These are phyloP conservation scores for Podotricha telesiphe DNA, from an alignment of 2,888 invertebrate species.

Conservation along the genomic window DNA sequence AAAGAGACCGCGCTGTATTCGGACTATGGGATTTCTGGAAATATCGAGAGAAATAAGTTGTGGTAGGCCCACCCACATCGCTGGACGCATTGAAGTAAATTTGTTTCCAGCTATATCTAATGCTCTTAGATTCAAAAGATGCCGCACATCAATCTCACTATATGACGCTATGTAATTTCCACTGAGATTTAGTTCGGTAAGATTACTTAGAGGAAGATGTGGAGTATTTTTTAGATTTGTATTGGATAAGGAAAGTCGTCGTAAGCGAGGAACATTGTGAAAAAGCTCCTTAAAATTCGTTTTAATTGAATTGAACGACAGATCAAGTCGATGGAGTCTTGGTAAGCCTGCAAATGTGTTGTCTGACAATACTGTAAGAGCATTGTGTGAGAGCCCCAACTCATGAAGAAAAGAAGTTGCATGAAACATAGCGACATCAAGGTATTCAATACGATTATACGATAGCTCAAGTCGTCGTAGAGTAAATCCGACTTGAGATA, in stretches of 20 bases:
- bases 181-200: slow-evolving; percentile 89
- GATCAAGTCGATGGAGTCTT: slow-evolving; percentile 87
- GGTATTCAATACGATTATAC: slow-evolving; percentile 89
- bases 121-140: slow-evolving; percentile 85
- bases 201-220: slow-evolving; percentile 84
- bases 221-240: slow-evolving; percentile 88
- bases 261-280: slow-evolving; percentile 88
- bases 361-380: slow-evolving; percentile 90
- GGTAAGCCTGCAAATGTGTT: slow-evolving; percentile 90
- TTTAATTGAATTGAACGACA: slow-evolving; percentile 89
- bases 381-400: slow-evolving; percentile 88
- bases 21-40: slow-evolving; percentile 90
- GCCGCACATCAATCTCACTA: slow-evolving; percentile 85
- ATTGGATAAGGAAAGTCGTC: slow-evolving; percentile 86
- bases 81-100: slow-evolving; percentile 86
- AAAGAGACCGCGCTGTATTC: slow-evolving; percentile 86
- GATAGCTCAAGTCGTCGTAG: slow-evolving; percentile 88
- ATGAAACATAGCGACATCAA: slow-evolving; percentile 91
- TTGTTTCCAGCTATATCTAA: slow-evolving; percentile 88
- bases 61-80: slow-evolving; percentile 86
- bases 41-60: slow-evolving; percentile 88
- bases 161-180: slow-evolving; percentile 87
- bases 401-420: slow-evolving; percentile 87
- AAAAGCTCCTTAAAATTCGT: slow-evolving; percentile 92
- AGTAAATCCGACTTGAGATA: slow-evolving; percentile 89